Conservation (phyloP, 2,113 vertebrate species). For the Oncorhynchus keta region DNA sequence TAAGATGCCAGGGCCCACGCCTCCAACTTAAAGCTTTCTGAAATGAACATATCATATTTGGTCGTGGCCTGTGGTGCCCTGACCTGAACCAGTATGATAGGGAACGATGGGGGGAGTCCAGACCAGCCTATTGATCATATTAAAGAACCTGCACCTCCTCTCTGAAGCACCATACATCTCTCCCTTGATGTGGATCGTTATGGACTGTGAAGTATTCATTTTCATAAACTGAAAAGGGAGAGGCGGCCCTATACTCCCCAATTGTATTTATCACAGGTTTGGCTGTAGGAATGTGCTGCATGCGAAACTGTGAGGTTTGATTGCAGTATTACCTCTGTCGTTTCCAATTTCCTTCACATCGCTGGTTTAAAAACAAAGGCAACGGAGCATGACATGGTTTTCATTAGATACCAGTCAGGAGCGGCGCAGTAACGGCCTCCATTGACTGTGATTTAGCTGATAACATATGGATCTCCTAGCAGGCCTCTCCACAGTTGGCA, state of each 20-base stretch:
- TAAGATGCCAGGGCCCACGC: slow-evolving; percentile 13
- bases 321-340: slow-evolving; percentile 7
- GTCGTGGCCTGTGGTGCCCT: not conserved
- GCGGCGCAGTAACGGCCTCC: slow-evolving; percentile 20
- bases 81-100: slow-evolving; percentile 16
- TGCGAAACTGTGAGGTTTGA: slow-evolving; percentile 28
- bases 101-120: not conserved
- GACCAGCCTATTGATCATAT: not conserved
- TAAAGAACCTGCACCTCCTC: not conserved
- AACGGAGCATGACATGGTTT: slow-evolving; percentile 28
- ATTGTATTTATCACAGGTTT: slow-evolving; percentile 1
- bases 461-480: slow-evolving; percentile 61
- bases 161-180: not conserved
- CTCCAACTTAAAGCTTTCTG: not conserved
- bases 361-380: slow-evolving; percentile 12
- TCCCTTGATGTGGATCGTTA: slow-evolving; percentile 14
- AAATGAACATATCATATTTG: slow-evolving; percentile 8
- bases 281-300: slow-evolving; percentile 2
- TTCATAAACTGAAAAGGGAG: not conserved
- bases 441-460: slow-evolving; percentile 44
- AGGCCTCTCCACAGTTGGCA: slow-evolving; percentile 57
- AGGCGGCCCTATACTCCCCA: not conserved
- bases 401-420: slow-evolving; percentile 31
- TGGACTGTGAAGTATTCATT: slow-evolving; percentile 17
- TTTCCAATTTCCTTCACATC: not conserved